Evolutionary conservation across 2,888 invertebrate genomes (phyloP).

Genomic region (Lithophane ornitopus): DNA sequence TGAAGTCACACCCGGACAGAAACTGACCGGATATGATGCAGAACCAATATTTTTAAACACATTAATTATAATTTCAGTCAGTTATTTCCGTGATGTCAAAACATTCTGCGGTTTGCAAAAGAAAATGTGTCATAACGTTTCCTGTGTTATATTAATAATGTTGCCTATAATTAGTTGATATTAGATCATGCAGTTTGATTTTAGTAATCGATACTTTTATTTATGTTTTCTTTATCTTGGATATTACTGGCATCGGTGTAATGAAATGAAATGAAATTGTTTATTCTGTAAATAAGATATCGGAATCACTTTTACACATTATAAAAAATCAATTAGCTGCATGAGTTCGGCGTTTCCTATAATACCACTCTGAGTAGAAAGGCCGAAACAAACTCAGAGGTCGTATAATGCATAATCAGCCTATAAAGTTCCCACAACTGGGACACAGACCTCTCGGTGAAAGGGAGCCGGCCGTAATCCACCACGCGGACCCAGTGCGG

Average conservation of each 20-base stretch:
- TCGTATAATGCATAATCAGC: too few species aligned
- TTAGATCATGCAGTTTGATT: constrained; percentile 27
- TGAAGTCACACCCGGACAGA: not conserved
- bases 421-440: too few species aligned
- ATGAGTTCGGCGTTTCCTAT: too few species aligned
- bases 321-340: too few species aligned
- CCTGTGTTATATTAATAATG: constrained; percentile 15
- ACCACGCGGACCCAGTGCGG: too few species aligned
- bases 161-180: constrained; percentile 14
- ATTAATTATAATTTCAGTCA: constrained; percentile 17
- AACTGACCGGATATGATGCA: constrained; percentile 38
- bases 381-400: too few species aligned
- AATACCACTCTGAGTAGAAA: too few species aligned
- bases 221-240: not conserved
- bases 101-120: constrained; percentile 9
- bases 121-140: constrained; percentile 41
- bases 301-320: too few species aligned
- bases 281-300: too few species aligned
- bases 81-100: constrained; percentile 33
- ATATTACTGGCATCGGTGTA: not conserved
- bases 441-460: too few species aligned
- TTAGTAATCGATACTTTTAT: constrained; percentile 21
- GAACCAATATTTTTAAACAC: constrained; percentile 27
- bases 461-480: too few species aligned
- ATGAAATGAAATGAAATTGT: too few species aligned